Percentiles rank a stretch among this genome's conserved stretches.
phyloP scores from a whole-genome alignment of 2,888 invertebrate genomes.

The Calameuta filiformis region DNA sequence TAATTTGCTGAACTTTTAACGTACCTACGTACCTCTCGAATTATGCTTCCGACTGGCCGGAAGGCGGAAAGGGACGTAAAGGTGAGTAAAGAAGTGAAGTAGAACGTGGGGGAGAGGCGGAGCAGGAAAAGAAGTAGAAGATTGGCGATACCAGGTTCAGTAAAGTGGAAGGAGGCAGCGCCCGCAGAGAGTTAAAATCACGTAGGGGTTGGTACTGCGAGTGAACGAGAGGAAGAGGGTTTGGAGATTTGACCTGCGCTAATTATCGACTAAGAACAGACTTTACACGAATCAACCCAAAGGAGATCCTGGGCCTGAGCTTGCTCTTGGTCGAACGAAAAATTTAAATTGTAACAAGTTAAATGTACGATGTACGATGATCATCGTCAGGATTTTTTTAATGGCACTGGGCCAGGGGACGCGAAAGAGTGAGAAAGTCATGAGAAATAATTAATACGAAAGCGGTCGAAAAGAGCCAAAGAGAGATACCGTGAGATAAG shows the following conservation, averaged over 20 bases:
- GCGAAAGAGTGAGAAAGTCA: neutral
- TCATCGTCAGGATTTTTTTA: neutral
- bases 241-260: constrained; percentile 24
- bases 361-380: neutral
- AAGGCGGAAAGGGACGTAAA: constrained; percentile 25
- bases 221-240: neutral
- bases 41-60: constrained; percentile 23
- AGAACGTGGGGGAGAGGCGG: neutral
- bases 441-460: neutral
- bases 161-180: neutral
- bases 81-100: neutral
- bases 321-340: neutral
- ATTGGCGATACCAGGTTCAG: neutral
- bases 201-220: neutral
- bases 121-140: neutral
- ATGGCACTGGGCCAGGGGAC: neutral
- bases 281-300: neutral
- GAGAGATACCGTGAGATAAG: neutral
- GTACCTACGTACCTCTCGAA: constrained; percentile 18
- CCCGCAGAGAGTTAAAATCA: neutral
- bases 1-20: constrained; percentile 60
- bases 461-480: neutral
- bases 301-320: neutral
- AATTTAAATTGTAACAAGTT: neutral
- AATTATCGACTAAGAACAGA: constrained; percentile 22